Evolutionary conservation across 1,140 invertebrate genomes (phyloP), one percentile per base, ranked within the genome.

Genomic region (Cydia strobilella): DNA sequence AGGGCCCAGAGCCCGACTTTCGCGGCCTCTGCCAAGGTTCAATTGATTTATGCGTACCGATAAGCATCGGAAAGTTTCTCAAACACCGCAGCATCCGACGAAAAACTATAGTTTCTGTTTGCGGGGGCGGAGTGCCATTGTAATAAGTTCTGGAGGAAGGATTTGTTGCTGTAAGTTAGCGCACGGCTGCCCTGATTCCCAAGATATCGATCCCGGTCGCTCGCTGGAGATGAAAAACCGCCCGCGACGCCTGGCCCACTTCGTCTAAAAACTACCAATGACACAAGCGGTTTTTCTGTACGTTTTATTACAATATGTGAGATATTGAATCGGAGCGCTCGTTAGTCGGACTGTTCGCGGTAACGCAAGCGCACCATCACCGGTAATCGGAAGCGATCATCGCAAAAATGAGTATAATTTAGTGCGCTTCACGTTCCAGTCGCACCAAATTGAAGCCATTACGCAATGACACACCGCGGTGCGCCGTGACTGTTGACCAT

Each of bases 371-470:
- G 76, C 80, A 80, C 76, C 81, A 86, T 90, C 88, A 90, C 82
- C 79, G 82, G 84, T 89, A 90, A 90, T 89, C 88, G 89, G 88
- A 90, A 90, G 84, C 87, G 86, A 91, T 91, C 88, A 87, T 85
- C 90, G 88, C 86, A 85, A 82, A 86, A 90, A 88, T 85, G 87
- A 90, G 83, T 84, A 86, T 90, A 90, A 90, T 90, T 90, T 87
- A 86, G 81, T 80, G 79, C 82, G 84, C 80, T 78, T 80, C 81
- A 79, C 80, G 84, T 89, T 87, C 89, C 83, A 87, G 78, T 82
- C 84, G 78, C 75, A 80, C 83, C 84, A 87, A 90, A 91, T 90
- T 86, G 82, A 84, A 75, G 77, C 81, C 82, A 86, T 91, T 91
- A 90, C 76, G 76, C 79, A 83, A 79, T 80, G 82, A 80, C 80